phyloP scores from a whole-genome alignment of 2,113 vertebrate species.

The Pelecanus crispus region DNA sequence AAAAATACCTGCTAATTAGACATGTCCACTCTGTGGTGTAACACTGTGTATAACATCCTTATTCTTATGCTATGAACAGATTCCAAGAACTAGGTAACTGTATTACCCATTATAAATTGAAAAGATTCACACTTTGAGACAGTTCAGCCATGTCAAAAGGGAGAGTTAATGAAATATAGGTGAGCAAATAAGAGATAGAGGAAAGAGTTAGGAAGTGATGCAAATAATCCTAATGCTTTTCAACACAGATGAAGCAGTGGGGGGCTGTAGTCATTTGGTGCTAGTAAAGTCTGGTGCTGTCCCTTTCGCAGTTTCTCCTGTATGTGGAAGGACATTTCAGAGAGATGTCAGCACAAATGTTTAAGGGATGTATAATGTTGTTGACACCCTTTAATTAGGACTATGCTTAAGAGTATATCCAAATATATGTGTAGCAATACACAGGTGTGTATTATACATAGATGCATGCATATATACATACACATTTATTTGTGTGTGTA shows the following conservation, averaged over 20 bases:
- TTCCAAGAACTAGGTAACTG: neutral
- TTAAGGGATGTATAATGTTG: neutral
- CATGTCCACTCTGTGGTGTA: neutral
- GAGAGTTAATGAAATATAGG: neutral
- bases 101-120: neutral
- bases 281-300: neutral
- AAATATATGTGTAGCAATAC: neutral
- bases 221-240: neutral
- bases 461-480: neutral
- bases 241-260: neutral
- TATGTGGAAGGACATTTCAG: neutral
- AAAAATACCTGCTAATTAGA: neutral
- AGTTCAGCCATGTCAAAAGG: neutral
- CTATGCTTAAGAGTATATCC: neutral
- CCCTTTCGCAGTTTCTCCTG: neutral
- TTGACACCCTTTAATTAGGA: neutral
- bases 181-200: neutral
- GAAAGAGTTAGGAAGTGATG: neutral
- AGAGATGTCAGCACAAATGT: neutral
- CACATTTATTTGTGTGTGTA: accelerated
- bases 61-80: neutral
- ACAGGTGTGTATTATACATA: neutral
- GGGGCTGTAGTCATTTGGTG: neutral
- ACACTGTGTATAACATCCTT: neutral
- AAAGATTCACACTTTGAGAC: neutral